Percentiles rank a stretch among this genome's conserved stretches.
phyloP scores from a whole-genome alignment of 2,797 vertebrate genomes.

The Helarctos malayanus region DNA sequence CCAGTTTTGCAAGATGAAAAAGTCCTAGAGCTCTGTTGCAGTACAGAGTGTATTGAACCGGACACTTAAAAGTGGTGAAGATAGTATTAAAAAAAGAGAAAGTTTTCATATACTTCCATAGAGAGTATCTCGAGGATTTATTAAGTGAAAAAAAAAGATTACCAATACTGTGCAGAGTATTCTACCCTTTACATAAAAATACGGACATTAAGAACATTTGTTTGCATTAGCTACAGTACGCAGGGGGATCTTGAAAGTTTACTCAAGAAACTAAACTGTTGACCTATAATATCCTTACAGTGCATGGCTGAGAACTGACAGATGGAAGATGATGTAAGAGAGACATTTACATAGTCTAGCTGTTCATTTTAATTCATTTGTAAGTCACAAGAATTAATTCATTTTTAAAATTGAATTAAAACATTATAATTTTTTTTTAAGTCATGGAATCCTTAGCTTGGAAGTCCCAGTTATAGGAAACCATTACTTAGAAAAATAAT shows the following conservation, averaged over 20 bases:
- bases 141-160: background rate
- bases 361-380: background rate
- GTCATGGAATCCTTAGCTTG: background rate
- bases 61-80: background rate
- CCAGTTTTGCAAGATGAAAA: background rate
- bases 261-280: background rate
- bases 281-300: fast-evolving
- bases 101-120: background rate
- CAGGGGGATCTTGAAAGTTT: background rate
- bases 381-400: background rate
- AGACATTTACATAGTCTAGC: background rate
- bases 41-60: background rate
- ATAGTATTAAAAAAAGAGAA: background rate
- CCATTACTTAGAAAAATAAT: background rate
- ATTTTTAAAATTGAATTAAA: background rate
- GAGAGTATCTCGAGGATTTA: background rate
- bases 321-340: fast-evolving
- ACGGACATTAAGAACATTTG: background rate
- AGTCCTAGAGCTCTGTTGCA: background rate
- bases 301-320: background rate
- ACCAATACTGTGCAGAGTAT: background rate
- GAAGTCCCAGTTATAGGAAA: background rate
- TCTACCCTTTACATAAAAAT: background rate
- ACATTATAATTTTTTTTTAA: background rate
- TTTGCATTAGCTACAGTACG: background rate